Evolutionary conservation across 1,140 invertebrate genomes (phyloP), one percentile per base, ranked within the genome.

Genomic region (Cotesia glomerata): DNA sequence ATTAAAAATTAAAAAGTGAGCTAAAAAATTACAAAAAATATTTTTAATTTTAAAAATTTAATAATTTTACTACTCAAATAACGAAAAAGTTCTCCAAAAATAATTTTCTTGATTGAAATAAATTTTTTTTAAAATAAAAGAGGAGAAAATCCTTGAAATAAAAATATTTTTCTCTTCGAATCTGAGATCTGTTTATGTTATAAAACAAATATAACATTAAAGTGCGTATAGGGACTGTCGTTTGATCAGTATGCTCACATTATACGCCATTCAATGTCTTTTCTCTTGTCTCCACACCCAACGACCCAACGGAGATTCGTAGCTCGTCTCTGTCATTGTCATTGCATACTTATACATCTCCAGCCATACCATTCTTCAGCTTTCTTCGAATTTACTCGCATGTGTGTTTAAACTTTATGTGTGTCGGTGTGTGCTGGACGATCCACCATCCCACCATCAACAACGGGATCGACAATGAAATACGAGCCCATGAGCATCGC

Each of bases 401-500:
- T 45, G 39, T 45, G 39, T 45, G 5, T 45, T 26, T 26, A 26
- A 26, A 26, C 26, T 26, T 26, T 26, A 11, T 39, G 36, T 39
- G 36, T 39, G 36, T 4, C 5, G 7, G 39, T 45, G 39, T 45
- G 39, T 70, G 16, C 36, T 61, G 69, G 13, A 62, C 68, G 69
- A 71, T 71, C 69, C 61, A 71, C 62, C 58, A 18, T 52, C 62
- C 69, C 61, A 71, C 62, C 58, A 18, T 52, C 62, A 32, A 64
- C 32, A 32, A 36, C 34, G 34, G 34, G 32, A 64, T 35, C 69
- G 69, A 71, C 69, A 71, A 71, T 71, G 61, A 71, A 71, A 71
- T 71, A 71, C 69, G 69, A 63, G 45, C 59, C 61, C 34, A 45
- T 63, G 45, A 39, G 59, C 69, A 71, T 52, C 59, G 59, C 69